Conservation (phyloP, 2,113 vertebrate species). For the Hypomesus transpacificus region DNA sequence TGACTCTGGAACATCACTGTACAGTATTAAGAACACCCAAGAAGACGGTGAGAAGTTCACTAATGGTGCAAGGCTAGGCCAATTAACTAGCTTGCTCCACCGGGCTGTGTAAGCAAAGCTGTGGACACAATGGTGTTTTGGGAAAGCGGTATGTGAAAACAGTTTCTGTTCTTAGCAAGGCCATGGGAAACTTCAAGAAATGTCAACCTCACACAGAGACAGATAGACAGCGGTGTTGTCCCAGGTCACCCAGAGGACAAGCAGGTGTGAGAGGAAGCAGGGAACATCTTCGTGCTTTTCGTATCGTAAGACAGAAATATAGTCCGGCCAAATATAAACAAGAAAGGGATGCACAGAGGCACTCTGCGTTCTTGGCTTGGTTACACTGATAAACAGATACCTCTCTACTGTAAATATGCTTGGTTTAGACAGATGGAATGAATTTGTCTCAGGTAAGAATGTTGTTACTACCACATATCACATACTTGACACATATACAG, state of each 20-base stretch:
- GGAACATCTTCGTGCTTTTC: conserved; percentile 17
- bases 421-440: neutral
- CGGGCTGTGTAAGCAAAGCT: conserved; percentile 51
- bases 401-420: neutral
- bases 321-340: neutral
- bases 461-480: too few relatives aligned
- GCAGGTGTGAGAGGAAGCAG: conserved; percentile 45
- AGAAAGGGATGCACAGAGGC: neutral
- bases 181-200: conserved; percentile 57
- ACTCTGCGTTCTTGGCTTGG: neutral
- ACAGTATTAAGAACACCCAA: conserved; percentile 20
- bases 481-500: too few relatives aligned
- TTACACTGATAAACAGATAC: neutral
- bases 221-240: conserved; percentile 49
- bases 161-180: conserved; percentile 47
- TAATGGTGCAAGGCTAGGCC: conserved; percentile 23
- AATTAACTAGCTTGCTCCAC: neutral
- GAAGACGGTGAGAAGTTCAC: conserved; percentile 14
- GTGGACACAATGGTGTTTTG: conserved; percentile 59
- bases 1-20: conserved; percentile 14
- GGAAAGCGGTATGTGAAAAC: conserved; percentile 51
- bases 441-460: neutral
- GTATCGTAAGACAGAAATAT: conserved; percentile 1
- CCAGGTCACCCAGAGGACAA: conserved; percentile 54
- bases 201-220: conserved; percentile 46